These are phyloP conservation scores for Drosophila fungiperda DNA, from an alignment of 2,888 invertebrate species.

Conservation along the genomic window DNA sequence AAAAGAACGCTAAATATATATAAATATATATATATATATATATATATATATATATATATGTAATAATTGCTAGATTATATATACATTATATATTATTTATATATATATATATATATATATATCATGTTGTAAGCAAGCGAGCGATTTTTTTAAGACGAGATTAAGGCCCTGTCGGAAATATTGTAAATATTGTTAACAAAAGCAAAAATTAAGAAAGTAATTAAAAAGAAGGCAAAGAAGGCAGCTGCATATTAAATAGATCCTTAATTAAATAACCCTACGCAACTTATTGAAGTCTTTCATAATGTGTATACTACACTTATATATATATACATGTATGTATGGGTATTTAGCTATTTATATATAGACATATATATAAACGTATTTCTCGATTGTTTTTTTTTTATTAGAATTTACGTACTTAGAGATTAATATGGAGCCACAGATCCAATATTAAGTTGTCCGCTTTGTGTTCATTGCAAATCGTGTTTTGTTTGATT, in stretches of 20 bases:
- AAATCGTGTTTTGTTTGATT: slow-evolving; percentile 40
- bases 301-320: slow-evolving; percentile 20
- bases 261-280: slow-evolving; percentile 50
- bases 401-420: slow-evolving; percentile 29
- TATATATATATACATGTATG: slow-evolving; percentile 15
- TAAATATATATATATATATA: slow-evolving; percentile 39
- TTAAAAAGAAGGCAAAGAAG: slow-evolving; percentile 28
- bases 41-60: slow-evolving; percentile 13
- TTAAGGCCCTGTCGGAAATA: slow-evolving; percentile 52
- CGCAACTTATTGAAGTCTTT: slow-evolving; percentile 38
- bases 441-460: slow-evolving; percentile 21
- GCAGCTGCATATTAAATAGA: slow-evolving; percentile 60
- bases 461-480: slow-evolving; percentile 57
- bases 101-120: slow-evolving; percentile 57
- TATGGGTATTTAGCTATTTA: slow-evolving; percentile 42
- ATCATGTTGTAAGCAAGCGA: slow-evolving; percentile 67
- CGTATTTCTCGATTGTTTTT: slow-evolving; percentile 38
- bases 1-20: slow-evolving; percentile 40
- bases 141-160: slow-evolving; percentile 63
- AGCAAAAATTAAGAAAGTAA: slow-evolving; percentile 20
- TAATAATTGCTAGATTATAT: slow-evolving; percentile 32
- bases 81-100: slow-evolving; percentile 38
- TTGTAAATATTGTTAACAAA: slow-evolving; percentile 74
- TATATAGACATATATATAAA: slow-evolving; percentile 8
- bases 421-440: slow-evolving; percentile 35